Base-by-base conservation (phyloP, 2,888 invertebrate genomes). In the Pseudococcus longispinus region DNA sequence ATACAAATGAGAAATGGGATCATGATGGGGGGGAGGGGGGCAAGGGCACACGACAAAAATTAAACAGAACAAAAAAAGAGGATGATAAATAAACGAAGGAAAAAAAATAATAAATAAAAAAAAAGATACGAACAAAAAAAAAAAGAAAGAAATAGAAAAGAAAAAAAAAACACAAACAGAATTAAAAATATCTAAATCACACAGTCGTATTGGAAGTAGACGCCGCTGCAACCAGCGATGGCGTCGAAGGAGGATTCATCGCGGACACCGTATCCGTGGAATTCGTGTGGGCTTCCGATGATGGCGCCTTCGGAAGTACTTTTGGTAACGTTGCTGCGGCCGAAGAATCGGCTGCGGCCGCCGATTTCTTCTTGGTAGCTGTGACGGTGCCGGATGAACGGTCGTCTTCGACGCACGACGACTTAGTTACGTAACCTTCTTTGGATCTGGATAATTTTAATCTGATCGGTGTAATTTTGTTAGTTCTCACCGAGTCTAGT, bases 401-500 rank as follows among this genome's bases (percentile, higher is more conserved):
- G 6, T 85, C 85, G 23, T 85, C 44, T 13, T 77, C 85, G 44
- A 74, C 46, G 65, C 70, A 65, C 87, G 82, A 60, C 55, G 91
- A 90, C 85, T 90, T 90, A 88, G 92, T 91, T 88, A 92, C 91
- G 89, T 92, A 95, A 88, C 96, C 96, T 90, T 95, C 95, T 88
- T 95, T 94, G 89, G 94, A 95, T 88, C 96, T 93, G 84, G 96
- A 94, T 89, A 97, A 91, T 93, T 97, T 97, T 92, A 97, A 93
- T 89, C 95, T 94, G 89, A 97, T 95, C 18, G 96, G 96, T 51
- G 95, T 94, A 89, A 94, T 93, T 91, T 94, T 94, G 87, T 93
- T 93, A 88, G 93, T 92, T 89, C 94, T 93, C 89, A 93, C 92
- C 90, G 93, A 93, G 87, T 93, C 92, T 90, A 93, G 90, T 29